Evolutionary conservation across 2,113 vertebrate genomes (phyloP).

Genomic region (Sprattus sprattus): DNA sequence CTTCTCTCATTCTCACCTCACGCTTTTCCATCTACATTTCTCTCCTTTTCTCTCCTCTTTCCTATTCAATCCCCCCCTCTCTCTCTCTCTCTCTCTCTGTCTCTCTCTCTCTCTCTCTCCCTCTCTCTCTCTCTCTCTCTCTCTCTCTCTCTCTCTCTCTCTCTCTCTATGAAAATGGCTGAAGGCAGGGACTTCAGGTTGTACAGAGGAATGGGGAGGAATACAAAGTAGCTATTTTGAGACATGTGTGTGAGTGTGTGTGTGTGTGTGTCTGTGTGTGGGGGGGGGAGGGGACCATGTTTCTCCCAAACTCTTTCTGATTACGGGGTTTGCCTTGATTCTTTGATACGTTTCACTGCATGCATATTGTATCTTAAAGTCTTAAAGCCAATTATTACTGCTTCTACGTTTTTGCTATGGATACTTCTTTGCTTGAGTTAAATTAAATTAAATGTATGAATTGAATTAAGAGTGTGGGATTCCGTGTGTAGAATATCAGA

Average conservation of each 20-base stretch:
- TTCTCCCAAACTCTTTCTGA: neutral
- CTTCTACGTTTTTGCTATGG: too few species aligned
- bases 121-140: neutral
- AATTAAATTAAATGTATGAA: neutral
- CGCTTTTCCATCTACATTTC: neutral
- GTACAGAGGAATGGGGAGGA: slow-evolving; percentile 10
- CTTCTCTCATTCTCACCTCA: neutral
- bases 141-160: neutral
- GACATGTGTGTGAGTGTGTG: neutral
- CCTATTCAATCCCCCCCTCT: neutral
- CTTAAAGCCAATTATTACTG: too few species aligned
- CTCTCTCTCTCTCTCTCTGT: neutral
- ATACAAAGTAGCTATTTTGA: slow-evolving; percentile 23
- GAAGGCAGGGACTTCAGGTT: slow-evolving; percentile 33
- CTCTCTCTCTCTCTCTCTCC: neutral
- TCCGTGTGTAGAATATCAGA: neutral
- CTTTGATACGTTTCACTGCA: neutral
- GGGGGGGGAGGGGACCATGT: neutral
- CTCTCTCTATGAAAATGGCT: neutral
- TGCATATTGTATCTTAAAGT: neutral
- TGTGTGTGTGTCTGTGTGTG: too few species aligned
- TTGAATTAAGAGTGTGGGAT: neutral
- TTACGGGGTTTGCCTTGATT: neutral
- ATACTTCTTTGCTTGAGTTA: neutral
- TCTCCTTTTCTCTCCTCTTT: neutral